A percentile compares a stretch with the other conserved stretches of the same genome.
Conservation (phyloP, 2,113 vertebrate species). For the Oxyura jamaicensis region DNA sequence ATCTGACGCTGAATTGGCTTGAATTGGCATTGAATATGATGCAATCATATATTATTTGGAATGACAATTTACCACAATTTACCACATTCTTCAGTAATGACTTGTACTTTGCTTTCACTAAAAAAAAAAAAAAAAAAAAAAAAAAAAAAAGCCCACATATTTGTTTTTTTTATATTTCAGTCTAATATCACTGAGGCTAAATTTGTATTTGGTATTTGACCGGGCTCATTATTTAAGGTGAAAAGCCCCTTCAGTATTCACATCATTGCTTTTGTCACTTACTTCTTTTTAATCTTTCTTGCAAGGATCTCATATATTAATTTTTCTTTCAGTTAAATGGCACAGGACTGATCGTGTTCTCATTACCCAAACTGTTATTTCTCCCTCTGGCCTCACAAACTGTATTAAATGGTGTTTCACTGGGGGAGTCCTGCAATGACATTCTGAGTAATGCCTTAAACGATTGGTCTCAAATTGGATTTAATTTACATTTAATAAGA, state of each 20-base stretch:
- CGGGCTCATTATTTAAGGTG: neutral
- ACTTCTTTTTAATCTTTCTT: constrained; percentile 7
- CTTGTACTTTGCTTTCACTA: neutral
- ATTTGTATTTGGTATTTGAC: constrained; percentile 16
- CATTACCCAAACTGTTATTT: constrained; percentile 57
- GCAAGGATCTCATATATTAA: constrained; percentile 11
- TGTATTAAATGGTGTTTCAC: constrained; percentile 32
- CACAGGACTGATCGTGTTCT: constrained; percentile 2
- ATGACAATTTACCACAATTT: neutral
- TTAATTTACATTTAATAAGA: constrained; percentile 65
- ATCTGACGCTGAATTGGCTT: neutral
- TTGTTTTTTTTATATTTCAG: neutral
- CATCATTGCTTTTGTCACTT: constrained; percentile 16
- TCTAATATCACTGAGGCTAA: neutral
- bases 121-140: neutral
- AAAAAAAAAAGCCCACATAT: too few species aligned
- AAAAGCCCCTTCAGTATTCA: constrained; percentile 13
- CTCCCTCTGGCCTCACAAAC: constrained; percentile 62
- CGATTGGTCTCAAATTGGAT: constrained; percentile 5
- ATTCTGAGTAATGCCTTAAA: constrained; percentile 49
- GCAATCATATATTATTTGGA: neutral
- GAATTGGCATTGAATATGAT: too few species aligned
- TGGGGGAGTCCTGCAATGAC: constrained; percentile 17
- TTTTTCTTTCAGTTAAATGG: constrained; percentile 52
- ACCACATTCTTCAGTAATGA: neutral